phyloP scores from a whole-genome alignment of 2,113 vertebrate species.

The Anoplopoma fimbria region DNA sequence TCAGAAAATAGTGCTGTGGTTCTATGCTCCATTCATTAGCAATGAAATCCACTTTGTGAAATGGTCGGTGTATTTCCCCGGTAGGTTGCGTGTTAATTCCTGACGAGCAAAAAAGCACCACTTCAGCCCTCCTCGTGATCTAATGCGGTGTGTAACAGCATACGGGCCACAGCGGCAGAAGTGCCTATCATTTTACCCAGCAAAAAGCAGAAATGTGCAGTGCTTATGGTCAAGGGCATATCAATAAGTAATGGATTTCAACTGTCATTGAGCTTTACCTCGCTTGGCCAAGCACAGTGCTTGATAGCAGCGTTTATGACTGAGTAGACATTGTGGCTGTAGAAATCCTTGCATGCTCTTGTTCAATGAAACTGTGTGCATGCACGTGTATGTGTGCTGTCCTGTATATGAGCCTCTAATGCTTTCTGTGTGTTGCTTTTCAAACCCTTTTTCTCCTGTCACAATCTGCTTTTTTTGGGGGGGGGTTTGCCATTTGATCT shows the following conservation, averaged over 20 bases:
- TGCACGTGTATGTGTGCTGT: background rate
- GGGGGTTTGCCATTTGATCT: background rate
- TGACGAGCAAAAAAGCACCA: conserved; percentile 47
- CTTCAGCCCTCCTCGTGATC: conserved; percentile 47
- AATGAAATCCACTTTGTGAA: conserved; percentile 58
- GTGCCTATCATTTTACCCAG: conserved; percentile 34
- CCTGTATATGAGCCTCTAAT: background rate
- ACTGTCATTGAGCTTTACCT: conserved; percentile 44
- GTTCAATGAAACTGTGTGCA: background rate
- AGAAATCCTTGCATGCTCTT: background rate
- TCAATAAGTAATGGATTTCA: conserved; percentile 69
- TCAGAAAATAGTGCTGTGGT: background rate
- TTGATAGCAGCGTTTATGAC: conserved; percentile 16
- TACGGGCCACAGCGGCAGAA: conserved; percentile 11
- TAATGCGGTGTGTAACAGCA: conserved; percentile 44
- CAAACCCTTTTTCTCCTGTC: background rate
- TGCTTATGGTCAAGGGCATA: conserved; percentile 55
- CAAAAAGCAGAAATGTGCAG: conserved; percentile 46
- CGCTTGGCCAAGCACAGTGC: background rate
- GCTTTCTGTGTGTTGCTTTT: background rate
- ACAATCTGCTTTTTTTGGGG: background rate
- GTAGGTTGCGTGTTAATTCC: conserved; percentile 50
- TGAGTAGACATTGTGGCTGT: background rate
- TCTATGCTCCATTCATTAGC: conserved; percentile 53
- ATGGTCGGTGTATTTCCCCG: conserved; percentile 33